phyloP scores from a whole-genome alignment of 2,888 invertebrate species.

The Mimas tiliae region DNA sequence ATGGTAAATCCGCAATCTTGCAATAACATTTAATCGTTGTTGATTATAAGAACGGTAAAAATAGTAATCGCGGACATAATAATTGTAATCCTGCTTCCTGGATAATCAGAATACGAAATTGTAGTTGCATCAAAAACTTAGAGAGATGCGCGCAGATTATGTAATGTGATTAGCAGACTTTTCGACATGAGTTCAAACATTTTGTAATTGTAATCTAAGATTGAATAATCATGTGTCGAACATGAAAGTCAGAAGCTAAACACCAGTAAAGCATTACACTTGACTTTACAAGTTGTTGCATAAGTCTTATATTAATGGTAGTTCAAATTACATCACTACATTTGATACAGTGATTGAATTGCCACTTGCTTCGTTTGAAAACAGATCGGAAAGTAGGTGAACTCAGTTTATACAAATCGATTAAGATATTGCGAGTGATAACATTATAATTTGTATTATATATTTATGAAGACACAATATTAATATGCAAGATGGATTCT shows the following conservation, averaged over 20 bases:
- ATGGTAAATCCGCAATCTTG: not conserved
- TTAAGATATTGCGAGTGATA: not conserved
- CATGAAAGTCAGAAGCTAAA: constrained; percentile 18
- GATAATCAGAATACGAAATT: not conserved
- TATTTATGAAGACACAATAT: not conserved
- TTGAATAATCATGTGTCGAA: constrained; percentile 37
- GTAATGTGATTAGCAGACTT: constrained; percentile 54
- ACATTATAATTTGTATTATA: not conserved
- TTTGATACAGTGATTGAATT: not conserved
- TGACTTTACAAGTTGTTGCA: constrained; percentile 9
- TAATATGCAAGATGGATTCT: not conserved
- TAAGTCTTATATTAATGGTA: not conserved
- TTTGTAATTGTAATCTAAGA: constrained; percentile 41
- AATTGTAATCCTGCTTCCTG: not conserved
- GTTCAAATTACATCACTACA: not conserved
- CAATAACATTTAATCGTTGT: not conserved
- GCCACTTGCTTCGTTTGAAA: not conserved
- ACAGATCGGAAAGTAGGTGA: constrained; percentile 3
- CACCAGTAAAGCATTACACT: constrained; percentile 14
- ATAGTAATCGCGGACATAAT: not conserved
- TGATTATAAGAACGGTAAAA: constrained; percentile 4
- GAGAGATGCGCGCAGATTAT: constrained; percentile 43
- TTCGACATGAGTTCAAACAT: constrained; percentile 45
- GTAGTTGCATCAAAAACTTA: constrained; percentile 8
- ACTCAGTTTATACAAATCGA: constrained; percentile 6